Percentiles rank a stretch among this genome's conserved stretches.
phyloP scores from a whole-genome alignment of 2,113 vertebrate species.

The Trogon melanurus region DNA sequence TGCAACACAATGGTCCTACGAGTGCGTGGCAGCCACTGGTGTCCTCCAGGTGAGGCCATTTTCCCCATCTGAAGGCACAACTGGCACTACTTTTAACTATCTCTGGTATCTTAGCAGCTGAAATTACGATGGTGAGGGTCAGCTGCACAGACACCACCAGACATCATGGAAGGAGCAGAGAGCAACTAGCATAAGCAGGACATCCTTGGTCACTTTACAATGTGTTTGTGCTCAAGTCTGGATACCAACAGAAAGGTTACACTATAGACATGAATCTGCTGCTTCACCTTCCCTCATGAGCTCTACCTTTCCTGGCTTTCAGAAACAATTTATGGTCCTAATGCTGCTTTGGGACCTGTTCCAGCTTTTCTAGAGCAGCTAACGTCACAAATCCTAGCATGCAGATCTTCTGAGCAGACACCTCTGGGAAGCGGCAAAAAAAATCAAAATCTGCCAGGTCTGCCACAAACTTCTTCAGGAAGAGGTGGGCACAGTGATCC shows the following conservation, averaged over 20 bases:
- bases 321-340: neutral
- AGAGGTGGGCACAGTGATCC: neutral
- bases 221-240: neutral
- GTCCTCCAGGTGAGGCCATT: neutral
- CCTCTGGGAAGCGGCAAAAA: neutral
- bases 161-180: neutral
- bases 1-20: neutral
- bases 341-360: neutral
- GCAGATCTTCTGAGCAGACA: neutral
- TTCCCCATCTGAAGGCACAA: neutral
- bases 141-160: neutral
- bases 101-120: neutral
- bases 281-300: neutral
- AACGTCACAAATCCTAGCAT: neutral
- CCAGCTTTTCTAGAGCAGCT: neutral
- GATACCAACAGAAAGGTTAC: neutral
- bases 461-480: neutral
- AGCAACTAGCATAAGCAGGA: neutral
- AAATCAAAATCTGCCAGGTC: neutral
- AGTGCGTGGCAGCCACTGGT: neutral
- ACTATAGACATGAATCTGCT: neutral
- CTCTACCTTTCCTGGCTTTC: neutral
- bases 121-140: fast-evolving
- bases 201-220: neutral
- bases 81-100: neutral